phyloP scores from a whole-genome alignment of 2,888 invertebrate genomes.

The Chrysolina americana region DNA sequence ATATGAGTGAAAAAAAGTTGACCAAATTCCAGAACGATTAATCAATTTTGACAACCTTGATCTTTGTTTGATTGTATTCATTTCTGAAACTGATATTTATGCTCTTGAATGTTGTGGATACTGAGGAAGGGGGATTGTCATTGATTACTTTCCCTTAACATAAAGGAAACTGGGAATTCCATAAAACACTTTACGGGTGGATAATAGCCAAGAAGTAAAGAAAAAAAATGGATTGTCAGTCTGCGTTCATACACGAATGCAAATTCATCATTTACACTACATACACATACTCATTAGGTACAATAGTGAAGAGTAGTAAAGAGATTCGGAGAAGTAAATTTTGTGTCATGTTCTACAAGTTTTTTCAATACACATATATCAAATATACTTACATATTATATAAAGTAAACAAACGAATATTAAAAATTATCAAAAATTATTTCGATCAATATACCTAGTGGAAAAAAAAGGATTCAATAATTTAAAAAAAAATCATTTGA shows the following conservation, averaged over 20 bases:
- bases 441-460: too few relatives aligned
- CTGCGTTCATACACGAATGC: neutral
- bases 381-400: too few relatives aligned
- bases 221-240: neutral
- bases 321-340: neutral
- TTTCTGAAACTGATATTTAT: neutral
- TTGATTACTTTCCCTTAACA: neutral
- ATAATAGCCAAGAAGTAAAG: constrained; percentile 30
- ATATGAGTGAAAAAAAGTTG: too few relatives aligned
- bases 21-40: too few relatives aligned
- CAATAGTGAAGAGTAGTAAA: neutral
- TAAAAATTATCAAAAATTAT: too few relatives aligned
- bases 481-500: too few relatives aligned
- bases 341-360: neutral
- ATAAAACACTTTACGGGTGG: constrained; percentile 13
- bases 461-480: too few relatives aligned
- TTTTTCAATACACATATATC: too few relatives aligned
- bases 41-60: too few relatives aligned
- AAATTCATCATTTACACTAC: neutral
- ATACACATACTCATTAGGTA: neutral
- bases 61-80: too few relatives aligned
- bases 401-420: too few relatives aligned
- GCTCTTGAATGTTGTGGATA: neutral
- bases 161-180: constrained; percentile 25
- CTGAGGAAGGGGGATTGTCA: neutral